Base-by-base conservation (phyloP, 2,113 vertebrate genomes). In the Macheiramphus alcinus region DNA sequence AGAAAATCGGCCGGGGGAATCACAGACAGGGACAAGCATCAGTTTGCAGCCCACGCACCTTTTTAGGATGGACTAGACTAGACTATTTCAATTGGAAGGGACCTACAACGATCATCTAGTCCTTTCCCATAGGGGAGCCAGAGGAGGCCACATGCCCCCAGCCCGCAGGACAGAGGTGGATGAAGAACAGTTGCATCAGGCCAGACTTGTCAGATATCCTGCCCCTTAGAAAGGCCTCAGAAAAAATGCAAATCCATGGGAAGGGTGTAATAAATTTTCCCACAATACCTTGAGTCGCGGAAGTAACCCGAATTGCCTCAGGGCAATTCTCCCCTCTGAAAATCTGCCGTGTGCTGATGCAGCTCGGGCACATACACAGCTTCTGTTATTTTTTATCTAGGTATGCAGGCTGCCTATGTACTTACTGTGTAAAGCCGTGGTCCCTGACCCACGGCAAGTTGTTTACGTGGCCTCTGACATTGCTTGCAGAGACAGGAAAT, bases 401-500 rank as follows among this genome's bases (percentile, higher is more conserved):
- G 63, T 32, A n/a, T 47, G 29, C 61, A 78, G 48, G 43, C 63
- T 84, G 53, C 31, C 47, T 67, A 17, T 0, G 0, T 38, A 26
- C 65, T 65, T 16, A 56, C 36, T 36, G 12, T 23, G 21, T 56
- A 29, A 91, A 87, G 42, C 23, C 1, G 3, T 36, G 55, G 59
- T 55, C 61, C 38, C n/a, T 11, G 5, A 47, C 68, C 65, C 8
- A 3, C 1, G 1, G 26, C 42, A 83, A 86, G 29, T 67, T 95
- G 80, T 78, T 92, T 89, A 42, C 0, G 3, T 71, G 83, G 42
- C 76, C 73, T 87, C 83, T 84, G 89, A 84, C 78, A 55, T 21
- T 29, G 16, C 48, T 89, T 63, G 32, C 73, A 93, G 80, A 79
- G 80, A 12, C 80, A 90, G 78, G 70, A 96, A 91, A 80, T 68